Evolutionary conservation across 2,113 vertebrate species (phyloP), one percentile per base, ranked within the genome.

Genomic region (Labeo rohita): DNA sequence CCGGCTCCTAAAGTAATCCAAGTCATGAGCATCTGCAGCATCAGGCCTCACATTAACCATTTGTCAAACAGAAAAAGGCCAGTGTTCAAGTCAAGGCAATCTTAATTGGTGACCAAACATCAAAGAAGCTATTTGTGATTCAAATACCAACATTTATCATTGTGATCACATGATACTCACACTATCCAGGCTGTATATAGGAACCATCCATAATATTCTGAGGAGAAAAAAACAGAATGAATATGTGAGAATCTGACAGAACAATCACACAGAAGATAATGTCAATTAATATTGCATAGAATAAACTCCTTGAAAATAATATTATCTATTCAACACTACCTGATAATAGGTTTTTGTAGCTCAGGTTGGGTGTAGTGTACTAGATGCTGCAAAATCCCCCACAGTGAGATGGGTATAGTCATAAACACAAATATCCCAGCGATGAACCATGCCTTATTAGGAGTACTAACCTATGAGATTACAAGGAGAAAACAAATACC

Each of bases 171-270:
- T 39, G 85, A 80, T 90, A 98, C 98, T 98, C 94, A 99, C 98
- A 90, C 98, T 99, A 92, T 98, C 98, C 93, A 99, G 94, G 91
- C 98, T 99, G 95, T 99, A 99, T 92, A 99, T 99, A 13, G 98
- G 98, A 85, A 99, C 98, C 98, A 99, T 99, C 98, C 98, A 99
- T 85, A 99, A 95, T 92, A 99, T 99, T 91, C 98, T 99, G 39
- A 28, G 16, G 18, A 63, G 2, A 18, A 6, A 16, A 16, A 83
- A 13, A 21, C 54, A 79, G 34, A 28, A 36, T 6, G 4, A 45
- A 49, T 2, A 23, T 28, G n/a, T 43, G 13, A 77, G 50, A 56
- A 54, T 56, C 3, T 36, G 1, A 56, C 8, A 21, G 0, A 78
- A 91, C 0, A 23, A 45, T 34, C 86, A 73, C n/a, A 68, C n/a